phyloP scores from a whole-genome alignment of 2,888 invertebrate genomes.

The Pyrgus malvae region DNA sequence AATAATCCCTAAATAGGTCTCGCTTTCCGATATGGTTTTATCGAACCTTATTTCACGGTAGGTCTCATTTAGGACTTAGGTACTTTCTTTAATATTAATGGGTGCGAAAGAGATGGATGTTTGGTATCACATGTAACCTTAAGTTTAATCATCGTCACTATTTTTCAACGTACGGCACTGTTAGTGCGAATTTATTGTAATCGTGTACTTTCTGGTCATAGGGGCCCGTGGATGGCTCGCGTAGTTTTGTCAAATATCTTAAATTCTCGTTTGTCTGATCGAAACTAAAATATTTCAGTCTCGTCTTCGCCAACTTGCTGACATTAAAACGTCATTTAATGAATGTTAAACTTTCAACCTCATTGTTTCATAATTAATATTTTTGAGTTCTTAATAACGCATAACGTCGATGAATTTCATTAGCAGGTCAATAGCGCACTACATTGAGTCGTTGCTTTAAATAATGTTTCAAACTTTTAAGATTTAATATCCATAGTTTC shows the following conservation, averaged over 20 bases:
- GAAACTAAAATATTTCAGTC: neutral
- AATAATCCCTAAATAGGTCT: constrained; percentile 60
- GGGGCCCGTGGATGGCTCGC: constrained; percentile 50
- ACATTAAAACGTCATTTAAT: neutral
- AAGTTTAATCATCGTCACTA: constrained; percentile 60
- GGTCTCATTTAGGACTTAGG: constrained; percentile 63
- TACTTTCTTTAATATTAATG: constrained; percentile 59
- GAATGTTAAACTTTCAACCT: too few relatives aligned
- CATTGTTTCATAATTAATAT: too few relatives aligned
- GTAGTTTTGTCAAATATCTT: constrained; percentile 51
- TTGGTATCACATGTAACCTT: constrained; percentile 69
- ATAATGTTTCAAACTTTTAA: too few relatives aligned
- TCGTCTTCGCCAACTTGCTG: constrained; percentile 5
- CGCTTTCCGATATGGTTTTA: constrained; percentile 62
- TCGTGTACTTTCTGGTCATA: constrained; percentile 81
- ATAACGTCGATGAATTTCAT: too few relatives aligned
- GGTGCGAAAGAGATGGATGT: constrained; percentile 66
- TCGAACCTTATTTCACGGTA: constrained; percentile 60
- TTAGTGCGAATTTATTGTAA: constrained; percentile 58
- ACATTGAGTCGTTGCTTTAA: too few relatives aligned
- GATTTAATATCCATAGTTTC: neutral
- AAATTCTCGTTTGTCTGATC: constrained; percentile 41
- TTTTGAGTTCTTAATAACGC: too few relatives aligned
- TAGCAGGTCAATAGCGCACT: too few relatives aligned
- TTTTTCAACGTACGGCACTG: constrained; percentile 52